phyloP scores from a whole-genome alignment of 2,888 invertebrate species.

The Lottia scabra region DNA sequence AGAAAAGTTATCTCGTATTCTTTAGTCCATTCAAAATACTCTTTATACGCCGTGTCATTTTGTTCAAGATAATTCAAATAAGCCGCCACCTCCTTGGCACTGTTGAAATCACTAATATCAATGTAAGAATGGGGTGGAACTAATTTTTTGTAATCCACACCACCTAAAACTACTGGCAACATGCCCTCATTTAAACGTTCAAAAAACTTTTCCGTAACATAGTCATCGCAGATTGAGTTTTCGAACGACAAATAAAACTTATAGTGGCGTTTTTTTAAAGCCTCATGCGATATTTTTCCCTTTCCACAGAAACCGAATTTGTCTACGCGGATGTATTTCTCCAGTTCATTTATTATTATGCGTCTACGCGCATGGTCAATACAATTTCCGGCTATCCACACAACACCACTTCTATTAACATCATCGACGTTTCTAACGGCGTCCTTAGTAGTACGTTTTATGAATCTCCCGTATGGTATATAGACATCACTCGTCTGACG shows the following conservation, averaged over 20 bases:
- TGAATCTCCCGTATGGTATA: neutral
- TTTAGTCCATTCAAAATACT: conserved; percentile 16
- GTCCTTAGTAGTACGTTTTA: neutral
- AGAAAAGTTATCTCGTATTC: neutral
- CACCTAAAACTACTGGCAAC: conserved; percentile 10
- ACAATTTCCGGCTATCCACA: conserved; percentile 13
- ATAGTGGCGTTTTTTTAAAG: neutral
- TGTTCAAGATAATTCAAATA: conserved; percentile 9
- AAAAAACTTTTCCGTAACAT: conserved; percentile 17
- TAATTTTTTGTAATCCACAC: conserved; percentile 10
- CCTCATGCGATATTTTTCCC: neutral
- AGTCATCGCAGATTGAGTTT: conserved; percentile 11
- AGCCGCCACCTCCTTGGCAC: neutral
- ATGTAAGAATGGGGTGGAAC: conserved; percentile 14
- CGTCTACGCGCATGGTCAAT: neutral
- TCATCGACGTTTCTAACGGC: neutral
- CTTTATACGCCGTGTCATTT: conserved; percentile 14
- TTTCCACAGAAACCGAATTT: conserved; percentile 11
- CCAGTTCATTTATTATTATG: conserved; percentile 2
- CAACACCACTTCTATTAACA: conserved; percentile 1
- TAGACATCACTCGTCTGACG: neutral
- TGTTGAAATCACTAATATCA: conserved; percentile 11
- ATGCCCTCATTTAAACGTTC: neutral
- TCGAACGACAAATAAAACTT: conserved; percentile 21
- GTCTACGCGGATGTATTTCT: conserved; percentile 10